These are phyloP conservation scores for Notechis scutatus DNA, from an alignment of 2,113 vertebrate genomes.

Conservation along the genomic window DNA sequence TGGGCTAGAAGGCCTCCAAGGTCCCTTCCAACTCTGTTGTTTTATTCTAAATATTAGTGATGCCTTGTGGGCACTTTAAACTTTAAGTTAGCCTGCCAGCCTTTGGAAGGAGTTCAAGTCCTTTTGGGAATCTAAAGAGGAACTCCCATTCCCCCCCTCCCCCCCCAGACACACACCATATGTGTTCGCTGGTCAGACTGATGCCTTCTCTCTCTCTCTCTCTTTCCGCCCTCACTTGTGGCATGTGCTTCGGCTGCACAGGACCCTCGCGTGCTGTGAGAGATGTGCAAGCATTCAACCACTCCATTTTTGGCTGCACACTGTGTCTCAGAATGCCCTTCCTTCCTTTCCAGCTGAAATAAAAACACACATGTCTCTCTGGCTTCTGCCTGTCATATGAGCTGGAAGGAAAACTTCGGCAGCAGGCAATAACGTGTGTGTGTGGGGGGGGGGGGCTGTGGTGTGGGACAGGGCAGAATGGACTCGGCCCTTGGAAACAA, in stretches of 20 bases:
- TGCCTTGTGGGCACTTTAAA: not conserved
- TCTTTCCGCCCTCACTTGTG: no score
- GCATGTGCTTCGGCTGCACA: not conserved
- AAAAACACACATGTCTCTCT: not conserved
- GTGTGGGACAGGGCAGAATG: not conserved
- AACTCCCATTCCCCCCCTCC: not conserved
- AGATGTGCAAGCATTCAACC: not conserved
- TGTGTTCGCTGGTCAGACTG: not conserved
- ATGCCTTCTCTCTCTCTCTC: no score
- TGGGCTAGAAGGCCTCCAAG: not conserved
- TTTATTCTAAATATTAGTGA: not conserved
- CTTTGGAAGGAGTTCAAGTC: not conserved
- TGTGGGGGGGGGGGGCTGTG: not conserved
- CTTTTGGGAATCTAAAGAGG: not conserved
- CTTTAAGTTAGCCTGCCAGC: not conserved
- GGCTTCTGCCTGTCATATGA: not conserved
- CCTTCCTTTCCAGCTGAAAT: conserved; percentile 3
- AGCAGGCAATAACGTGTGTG: not conserved
- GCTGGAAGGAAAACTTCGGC: not conserved
- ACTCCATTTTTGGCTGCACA: not conserved
- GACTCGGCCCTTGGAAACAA: not conserved
- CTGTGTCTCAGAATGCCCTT: not conserved
- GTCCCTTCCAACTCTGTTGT: not conserved
- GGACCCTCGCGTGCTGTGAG: not conserved
- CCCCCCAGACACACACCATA: no score